phyloP scores from a whole-genome alignment of 2,888 invertebrate genomes.

The Drosophila pegasa region DNA sequence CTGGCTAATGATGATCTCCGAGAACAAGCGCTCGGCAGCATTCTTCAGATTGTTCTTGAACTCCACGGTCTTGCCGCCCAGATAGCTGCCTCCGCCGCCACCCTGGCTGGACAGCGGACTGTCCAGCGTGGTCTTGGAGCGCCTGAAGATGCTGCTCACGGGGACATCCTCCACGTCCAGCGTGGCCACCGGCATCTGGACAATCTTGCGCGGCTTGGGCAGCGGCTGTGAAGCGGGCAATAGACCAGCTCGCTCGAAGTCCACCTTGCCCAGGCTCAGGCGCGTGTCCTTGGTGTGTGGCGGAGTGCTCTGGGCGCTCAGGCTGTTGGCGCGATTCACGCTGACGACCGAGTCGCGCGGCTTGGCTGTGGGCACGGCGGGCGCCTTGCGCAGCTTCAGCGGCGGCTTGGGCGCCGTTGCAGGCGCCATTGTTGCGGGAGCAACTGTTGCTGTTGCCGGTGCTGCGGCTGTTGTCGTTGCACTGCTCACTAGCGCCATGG shows the following conservation, averaged over 20 bases:
- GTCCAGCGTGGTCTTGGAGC: constrained; percentile 83
- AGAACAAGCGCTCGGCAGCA: constrained; percentile 84
- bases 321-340: constrained; percentile 68
- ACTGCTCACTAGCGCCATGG: constrained; percentile 60
- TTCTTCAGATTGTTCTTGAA: constrained; percentile 84
- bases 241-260: constrained; percentile 78
- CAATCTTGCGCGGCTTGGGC: constrained; percentile 81
- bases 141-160: constrained; percentile 74
- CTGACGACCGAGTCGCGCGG: constrained; percentile 61
- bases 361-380: constrained; percentile 81
- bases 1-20: constrained; percentile 84
- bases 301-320: constrained; percentile 54
- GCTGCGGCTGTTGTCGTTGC: constrained; percentile 38
- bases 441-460: constrained; percentile 28
- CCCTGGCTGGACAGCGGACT: constrained; percentile 26
- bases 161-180: constrained; percentile 78
- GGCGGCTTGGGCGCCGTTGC: constrained; percentile 71
- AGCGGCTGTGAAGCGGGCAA: constrained; percentile 76
- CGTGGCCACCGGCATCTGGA: constrained; percentile 80
- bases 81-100: constrained; percentile 49
- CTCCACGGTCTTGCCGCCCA: constrained; percentile 81
- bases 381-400: constrained; percentile 80
- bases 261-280: constrained; percentile 78
- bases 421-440: constrained; percentile 31
- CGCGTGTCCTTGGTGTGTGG: constrained; percentile 80